A percentile compares a stretch with the other conserved stretches of the same genome.
phyloP scores from a whole-genome alignment of 2,888 invertebrate species.

The Dicroscelio sp. region DNA sequence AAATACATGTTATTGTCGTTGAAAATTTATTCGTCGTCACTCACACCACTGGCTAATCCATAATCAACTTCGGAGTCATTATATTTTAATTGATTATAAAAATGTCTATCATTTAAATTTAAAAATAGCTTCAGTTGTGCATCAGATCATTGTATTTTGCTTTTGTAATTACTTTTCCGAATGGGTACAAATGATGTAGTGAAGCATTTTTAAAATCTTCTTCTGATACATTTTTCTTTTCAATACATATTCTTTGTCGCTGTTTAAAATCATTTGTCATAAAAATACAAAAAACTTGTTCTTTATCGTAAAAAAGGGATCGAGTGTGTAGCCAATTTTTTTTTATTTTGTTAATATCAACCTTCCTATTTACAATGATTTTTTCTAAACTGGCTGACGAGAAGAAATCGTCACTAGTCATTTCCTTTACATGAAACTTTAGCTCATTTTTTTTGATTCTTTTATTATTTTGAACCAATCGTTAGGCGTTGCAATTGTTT shows the following conservation, averaged over 20 bases:
- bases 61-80: background rate
- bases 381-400: constrained; percentile 9
- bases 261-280: background rate
- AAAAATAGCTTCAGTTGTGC: constrained; percentile 45
- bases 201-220: background rate
- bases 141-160: constrained; percentile 50
- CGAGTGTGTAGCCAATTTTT: constrained; percentile 33
- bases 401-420: constrained; percentile 12
- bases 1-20: too few species aligned
- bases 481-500: constrained; percentile 24
- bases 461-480: constrained; percentile 24
- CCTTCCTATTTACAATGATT: constrained; percentile 28
- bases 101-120: background rate
- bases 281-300: constrained; percentile 18
- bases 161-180: constrained; percentile 40
- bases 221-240: background rate
- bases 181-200: constrained; percentile 20
- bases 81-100: constrained; percentile 12
- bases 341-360: constrained; percentile 16
- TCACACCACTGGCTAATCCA: background rate
- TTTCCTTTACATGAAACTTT: background rate
- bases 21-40: background rate
- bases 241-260: constrained; percentile 24
- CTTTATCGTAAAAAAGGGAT: constrained; percentile 26
- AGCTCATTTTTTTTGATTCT: constrained; percentile 4